Percentiles rank a stretch among this genome's conserved stretches.
Conservation (phyloP, 1,140 invertebrate species). For the Bombus cullumanus region DNA sequence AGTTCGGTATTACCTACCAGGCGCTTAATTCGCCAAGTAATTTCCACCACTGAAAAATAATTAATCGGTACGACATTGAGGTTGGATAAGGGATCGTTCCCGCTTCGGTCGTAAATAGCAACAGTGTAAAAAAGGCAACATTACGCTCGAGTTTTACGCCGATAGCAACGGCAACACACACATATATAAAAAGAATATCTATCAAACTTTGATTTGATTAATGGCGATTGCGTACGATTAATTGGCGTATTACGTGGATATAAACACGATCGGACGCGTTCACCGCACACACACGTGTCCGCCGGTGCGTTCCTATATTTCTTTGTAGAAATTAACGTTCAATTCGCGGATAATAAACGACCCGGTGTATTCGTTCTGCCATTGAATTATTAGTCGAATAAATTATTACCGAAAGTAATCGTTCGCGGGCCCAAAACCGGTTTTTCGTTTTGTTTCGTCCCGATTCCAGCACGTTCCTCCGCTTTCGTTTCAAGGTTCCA, state of each 20-base stretch:
- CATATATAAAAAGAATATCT: slow-evolving; percentile 1
- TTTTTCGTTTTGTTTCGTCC: slow-evolving; percentile 31
- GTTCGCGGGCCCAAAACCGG: slow-evolving; percentile 23
- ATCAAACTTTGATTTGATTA: slow-evolving; percentile 50
- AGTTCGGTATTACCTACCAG: neutral
- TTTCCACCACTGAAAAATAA: neutral
- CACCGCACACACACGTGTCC: neutral
- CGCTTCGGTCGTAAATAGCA: neutral
- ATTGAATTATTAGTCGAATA: slow-evolving; percentile 45
- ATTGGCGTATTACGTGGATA: slow-evolving; percentile 51
- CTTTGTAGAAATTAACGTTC: slow-evolving; percentile 33
- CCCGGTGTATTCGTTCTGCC: neutral
- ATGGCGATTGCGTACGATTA: slow-evolving; percentile 48
- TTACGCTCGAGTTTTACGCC: neutral
- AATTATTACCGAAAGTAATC: slow-evolving; percentile 48
- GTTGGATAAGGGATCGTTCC: neutral
- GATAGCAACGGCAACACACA: neutral
- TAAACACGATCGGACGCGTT: slow-evolving; percentile 14
- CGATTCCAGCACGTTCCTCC: neutral
- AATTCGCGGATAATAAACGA: slow-evolving; percentile 35
- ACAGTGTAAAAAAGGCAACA: neutral
- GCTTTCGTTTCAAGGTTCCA: slow-evolving; percentile 33
- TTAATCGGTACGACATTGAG: neutral
- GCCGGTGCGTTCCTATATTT: slow-evolving; percentile 27
- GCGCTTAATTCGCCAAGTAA: neutral